A percentile compares a stretch with the other conserved stretches of the same genome.
These are phyloP conservation scores for Tychaedon coryphoeus DNA, from an alignment of 2,113 vertebrate genomes.

Conservation along the genomic window DNA sequence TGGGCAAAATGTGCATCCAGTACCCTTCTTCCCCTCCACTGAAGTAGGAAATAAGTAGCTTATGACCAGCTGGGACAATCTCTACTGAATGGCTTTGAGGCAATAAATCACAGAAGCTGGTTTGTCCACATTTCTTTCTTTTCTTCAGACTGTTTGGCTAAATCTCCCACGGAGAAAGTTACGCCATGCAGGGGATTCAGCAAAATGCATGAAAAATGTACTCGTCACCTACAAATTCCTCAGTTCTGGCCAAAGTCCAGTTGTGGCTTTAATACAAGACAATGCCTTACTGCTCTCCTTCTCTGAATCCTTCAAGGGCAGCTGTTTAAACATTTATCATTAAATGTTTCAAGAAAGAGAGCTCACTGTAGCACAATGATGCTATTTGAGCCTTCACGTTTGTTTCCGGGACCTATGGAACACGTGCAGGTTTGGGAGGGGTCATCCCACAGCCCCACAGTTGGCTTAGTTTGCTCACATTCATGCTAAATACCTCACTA, in stretches of 20 bases:
- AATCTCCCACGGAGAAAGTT: conserved; percentile 77
- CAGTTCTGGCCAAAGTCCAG: conserved; percentile 68
- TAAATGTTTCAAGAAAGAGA: conserved; percentile 63
- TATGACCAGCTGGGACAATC: conserved; percentile 65
- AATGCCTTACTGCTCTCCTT: conserved; percentile 23
- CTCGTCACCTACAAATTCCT: conserved; percentile 62
- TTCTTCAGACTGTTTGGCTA: conserved; percentile 67
- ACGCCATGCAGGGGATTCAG: conserved; percentile 59
- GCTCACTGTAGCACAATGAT: conserved; percentile 51
- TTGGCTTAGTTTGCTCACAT: neutral
- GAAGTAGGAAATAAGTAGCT: conserved; percentile 61
- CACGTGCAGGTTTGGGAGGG: neutral
- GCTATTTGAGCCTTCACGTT: conserved; percentile 46
- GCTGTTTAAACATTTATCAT: conserved; percentile 75
- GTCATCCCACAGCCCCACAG: neutral
- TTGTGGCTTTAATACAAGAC: conserved; percentile 12
- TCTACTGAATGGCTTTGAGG: conserved; percentile 64
- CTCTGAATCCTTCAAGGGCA: conserved; percentile 54
- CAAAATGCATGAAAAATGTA: conserved; percentile 66
- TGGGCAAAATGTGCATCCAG: conserved; percentile 29
- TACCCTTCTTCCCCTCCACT: conserved; percentile 48
- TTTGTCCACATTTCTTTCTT: conserved; percentile 79
- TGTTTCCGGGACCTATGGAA: conserved; percentile 29
- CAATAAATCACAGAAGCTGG: conserved; percentile 75
- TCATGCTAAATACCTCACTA: neutral